phyloP scores from a whole-genome alignment of 2,888 invertebrate species.

The Caenorhabditis uteleia region DNA sequence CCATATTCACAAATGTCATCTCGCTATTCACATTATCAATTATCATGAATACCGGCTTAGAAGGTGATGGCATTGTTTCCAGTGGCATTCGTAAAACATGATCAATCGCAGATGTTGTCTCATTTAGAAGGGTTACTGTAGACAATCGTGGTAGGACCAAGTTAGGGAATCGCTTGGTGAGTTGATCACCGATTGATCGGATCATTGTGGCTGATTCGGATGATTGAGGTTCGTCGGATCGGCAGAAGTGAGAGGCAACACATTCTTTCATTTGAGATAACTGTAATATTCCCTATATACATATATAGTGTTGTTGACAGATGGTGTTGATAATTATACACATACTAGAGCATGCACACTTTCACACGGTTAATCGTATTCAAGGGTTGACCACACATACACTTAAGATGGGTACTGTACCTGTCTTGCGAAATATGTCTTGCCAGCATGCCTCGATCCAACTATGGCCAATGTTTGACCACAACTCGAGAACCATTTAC shows the following conservation, averaged over 20 bases:
- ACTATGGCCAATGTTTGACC: constrained; percentile 18
- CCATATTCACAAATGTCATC: constrained; percentile 24
- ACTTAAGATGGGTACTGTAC: constrained; percentile 13
- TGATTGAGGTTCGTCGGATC: constrained; percentile 41
- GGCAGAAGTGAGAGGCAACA: constrained; percentile 50
- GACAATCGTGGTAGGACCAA: constrained; percentile 49
- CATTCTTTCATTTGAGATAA: constrained; percentile 44
- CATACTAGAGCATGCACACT: no score
- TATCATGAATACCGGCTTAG: constrained; percentile 42
- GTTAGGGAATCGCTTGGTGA: constrained; percentile 49
- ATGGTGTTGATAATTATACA: no score
- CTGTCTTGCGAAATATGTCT: constrained; percentile 47
- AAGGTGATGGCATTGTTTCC: constrained; percentile 42
- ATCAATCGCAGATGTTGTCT: constrained; percentile 36
- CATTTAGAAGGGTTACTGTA: constrained; percentile 47
- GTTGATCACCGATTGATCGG: constrained; percentile 41
- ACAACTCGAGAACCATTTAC: constrained; percentile 19
- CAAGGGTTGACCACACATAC: not conserved
- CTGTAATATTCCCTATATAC: constrained; percentile 43
- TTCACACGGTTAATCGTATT: not conserved
- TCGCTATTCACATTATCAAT: constrained; percentile 39
- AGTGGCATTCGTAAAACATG: constrained; percentile 46
- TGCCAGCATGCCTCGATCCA: constrained; percentile 34
- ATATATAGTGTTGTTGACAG: not conserved
- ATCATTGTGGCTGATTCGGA: constrained; percentile 49